phyloP scores from a whole-genome alignment of 2,888 invertebrate genomes.

The Drosophila pseudotalamancana region DNA sequence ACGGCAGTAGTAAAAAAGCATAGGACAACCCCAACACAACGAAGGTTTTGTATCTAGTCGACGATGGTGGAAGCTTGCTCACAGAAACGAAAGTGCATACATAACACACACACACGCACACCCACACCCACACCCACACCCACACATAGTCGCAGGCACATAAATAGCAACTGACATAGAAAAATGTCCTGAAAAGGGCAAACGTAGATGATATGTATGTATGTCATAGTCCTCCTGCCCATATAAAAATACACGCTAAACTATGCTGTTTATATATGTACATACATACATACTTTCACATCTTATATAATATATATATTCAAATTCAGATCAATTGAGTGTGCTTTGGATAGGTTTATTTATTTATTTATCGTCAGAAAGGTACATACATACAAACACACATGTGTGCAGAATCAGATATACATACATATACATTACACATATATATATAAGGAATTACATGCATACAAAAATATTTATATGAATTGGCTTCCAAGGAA shows the following conservation, averaged over 20 bases:
- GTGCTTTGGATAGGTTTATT: slow-evolving; percentile 23
- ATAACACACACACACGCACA: slow-evolving; percentile 3
- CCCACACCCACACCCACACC: background rate
- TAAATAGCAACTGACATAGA: background rate
- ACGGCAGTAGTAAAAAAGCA: slow-evolving; percentile 36
- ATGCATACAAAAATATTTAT: slow-evolving; percentile 68
- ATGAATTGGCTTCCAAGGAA: slow-evolving; percentile 58
- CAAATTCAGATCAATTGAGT: background rate
- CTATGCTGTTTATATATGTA: no score
- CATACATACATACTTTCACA: background rate
- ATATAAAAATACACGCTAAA: no score
- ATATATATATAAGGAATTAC: slow-evolving; percentile 40
- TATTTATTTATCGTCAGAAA: slow-evolving; percentile 38
- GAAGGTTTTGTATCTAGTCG: slow-evolving; percentile 31
- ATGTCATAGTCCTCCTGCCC: background rate
- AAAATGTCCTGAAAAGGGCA: slow-evolving; percentile 29
- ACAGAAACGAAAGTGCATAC: slow-evolving; percentile 43
- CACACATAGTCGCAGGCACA: background rate
- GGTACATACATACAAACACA: slow-evolving; percentile 16
- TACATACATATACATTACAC: slow-evolving; percentile 18
- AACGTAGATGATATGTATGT: slow-evolving; percentile 6
- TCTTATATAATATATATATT: slow-evolving; percentile 5
- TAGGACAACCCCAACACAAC: slow-evolving; percentile 49
- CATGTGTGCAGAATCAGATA: slow-evolving; percentile 20
- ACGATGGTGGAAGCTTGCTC: slow-evolving; percentile 6